Evolutionary conservation across 2,888 invertebrate species (phyloP).

Genomic region (Teleogryllus oceanicus): DNA sequence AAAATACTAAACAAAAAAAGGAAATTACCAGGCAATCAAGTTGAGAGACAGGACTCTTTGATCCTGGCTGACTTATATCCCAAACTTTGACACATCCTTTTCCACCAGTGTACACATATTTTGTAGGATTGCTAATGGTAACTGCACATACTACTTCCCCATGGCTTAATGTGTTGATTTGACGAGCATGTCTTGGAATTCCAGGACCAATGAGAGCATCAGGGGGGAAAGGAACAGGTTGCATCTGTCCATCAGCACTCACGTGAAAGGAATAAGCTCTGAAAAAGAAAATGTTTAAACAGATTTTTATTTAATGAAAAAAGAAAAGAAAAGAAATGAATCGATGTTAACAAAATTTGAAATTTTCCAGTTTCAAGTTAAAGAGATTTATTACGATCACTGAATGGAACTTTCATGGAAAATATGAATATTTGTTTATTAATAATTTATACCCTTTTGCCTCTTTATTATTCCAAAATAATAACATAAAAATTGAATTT

Average conservation of each 20-base stretch:
- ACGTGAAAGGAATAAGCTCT: conserved; percentile 95
- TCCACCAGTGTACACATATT: conserved; percentile 92
- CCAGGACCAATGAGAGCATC: conserved; percentile 91
- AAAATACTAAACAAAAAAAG: conserved; percentile 26
- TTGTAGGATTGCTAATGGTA: conserved; percentile 89
- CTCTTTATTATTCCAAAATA: no score
- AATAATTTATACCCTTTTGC: no score
- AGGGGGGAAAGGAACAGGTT: conserved; percentile 90
- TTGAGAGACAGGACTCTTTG: conserved; percentile 84
- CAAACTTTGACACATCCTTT: conserved; percentile 97
- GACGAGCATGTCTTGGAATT: conserved; percentile 87
- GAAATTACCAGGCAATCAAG: conserved; percentile 76
- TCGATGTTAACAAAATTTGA: not conserved
- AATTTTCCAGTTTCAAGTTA: not conserved
- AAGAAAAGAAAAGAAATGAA: not conserved
- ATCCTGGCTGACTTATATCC: conserved; percentile 88
- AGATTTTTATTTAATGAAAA: not conserved
- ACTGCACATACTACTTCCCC: conserved; percentile 98
- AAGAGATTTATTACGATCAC: no score
- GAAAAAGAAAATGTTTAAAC: conserved; percentile 46
- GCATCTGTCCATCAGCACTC: conserved; percentile 82
- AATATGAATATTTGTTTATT: no score
- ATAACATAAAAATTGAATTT: not conserved
- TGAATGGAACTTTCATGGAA: no score
- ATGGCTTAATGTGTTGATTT: conserved; percentile 88